These are phyloP conservation scores for Hofmannophila pseudospretella DNA, from an alignment of 2,888 invertebrate genomes.

Conservation along the genomic window DNA sequence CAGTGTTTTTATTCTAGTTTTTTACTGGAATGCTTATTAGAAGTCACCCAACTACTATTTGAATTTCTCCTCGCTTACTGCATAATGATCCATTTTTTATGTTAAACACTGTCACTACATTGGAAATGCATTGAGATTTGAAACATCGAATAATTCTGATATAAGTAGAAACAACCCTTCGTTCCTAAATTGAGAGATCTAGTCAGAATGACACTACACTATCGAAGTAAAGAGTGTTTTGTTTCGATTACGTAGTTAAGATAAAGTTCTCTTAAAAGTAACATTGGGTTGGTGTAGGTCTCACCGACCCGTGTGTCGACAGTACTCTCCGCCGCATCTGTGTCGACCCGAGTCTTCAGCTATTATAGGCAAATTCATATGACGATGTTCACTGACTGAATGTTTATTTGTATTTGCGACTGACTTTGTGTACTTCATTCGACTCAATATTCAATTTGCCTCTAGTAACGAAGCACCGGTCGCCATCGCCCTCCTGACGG, in stretches of 20 bases:
- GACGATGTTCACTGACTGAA: conserved; percentile 11
- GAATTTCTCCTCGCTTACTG: conserved; percentile 21
- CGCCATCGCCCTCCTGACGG: neutral
- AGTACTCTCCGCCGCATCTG: conserved; percentile 13
- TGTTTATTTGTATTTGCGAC: conserved; percentile 6
- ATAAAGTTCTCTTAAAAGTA: conserved; percentile 41
- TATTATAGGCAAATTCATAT: conserved; percentile 8
- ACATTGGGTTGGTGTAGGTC: conserved; percentile 43
- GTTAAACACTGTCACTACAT: conserved; percentile 23
- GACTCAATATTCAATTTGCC: conserved; percentile 8
- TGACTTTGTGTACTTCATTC: conserved; percentile 10
- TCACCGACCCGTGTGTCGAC: conserved; percentile 26
- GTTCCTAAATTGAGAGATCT: conserved; percentile 41
- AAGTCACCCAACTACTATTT: conserved; percentile 33
- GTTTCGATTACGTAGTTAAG: conserved; percentile 14
- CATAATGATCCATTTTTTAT: conserved; percentile 23
- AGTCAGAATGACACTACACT: conserved; percentile 19
- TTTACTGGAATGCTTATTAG: conserved; percentile 34
- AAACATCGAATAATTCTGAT: conserved; percentile 31
- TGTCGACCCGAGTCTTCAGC: neutral
- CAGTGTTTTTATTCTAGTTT: conserved; percentile 41
- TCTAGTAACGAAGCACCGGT: conserved; percentile 4
- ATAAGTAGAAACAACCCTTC: conserved; percentile 42
- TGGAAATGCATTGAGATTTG: conserved; percentile 55
- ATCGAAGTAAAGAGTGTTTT: conserved; percentile 2